Percentiles rank a stretch among this genome's conserved stretches.
phyloP scores from a whole-genome alignment of 2,113 vertebrate species.

The Polypterus bichir region DNA sequence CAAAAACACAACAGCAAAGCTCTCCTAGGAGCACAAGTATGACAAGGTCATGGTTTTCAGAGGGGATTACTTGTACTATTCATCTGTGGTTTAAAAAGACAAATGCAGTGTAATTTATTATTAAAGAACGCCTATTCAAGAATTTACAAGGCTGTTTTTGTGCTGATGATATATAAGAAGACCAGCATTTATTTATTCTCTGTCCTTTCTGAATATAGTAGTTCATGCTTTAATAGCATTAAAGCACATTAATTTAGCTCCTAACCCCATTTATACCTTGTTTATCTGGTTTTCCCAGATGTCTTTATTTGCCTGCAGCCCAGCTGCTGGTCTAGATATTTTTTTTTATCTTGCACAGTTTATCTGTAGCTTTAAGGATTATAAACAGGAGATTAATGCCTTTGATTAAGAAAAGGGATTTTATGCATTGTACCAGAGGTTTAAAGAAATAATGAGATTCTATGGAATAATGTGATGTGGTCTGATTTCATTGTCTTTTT shows the following conservation, averaged over 20 bases:
- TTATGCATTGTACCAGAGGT: conserved; percentile 17
- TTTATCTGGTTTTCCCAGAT: conserved; percentile 38
- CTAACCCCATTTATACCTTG: conserved; percentile 27
- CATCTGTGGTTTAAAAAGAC: too few relatives aligned
- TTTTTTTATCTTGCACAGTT: conserved; percentile 28
- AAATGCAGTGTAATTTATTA: too few relatives aligned
- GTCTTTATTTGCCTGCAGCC: conserved; percentile 1
- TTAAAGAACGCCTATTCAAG: too few relatives aligned
- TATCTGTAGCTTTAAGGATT: conserved; percentile 42
- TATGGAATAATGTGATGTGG: conserved; percentile 25
- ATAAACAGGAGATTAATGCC: conserved; percentile 47
- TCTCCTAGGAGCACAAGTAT: too few relatives aligned
- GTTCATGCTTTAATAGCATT: conserved; percentile 16
- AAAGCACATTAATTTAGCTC: conserved; percentile 23
- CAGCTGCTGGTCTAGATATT: conserved; percentile 27
- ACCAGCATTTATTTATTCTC: conserved; percentile 1
- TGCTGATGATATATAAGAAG: too few relatives aligned
- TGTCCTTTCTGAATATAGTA: conserved; percentile 5
- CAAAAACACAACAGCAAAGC: too few relatives aligned
- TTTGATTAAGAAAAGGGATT: conserved; percentile 26
- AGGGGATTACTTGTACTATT: too few relatives aligned
- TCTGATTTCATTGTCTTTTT: too few relatives aligned
- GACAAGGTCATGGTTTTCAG: too few relatives aligned
- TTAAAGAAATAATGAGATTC: conserved; percentile 39
- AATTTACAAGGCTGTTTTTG: too few relatives aligned